A percentile compares a stretch with the other conserved stretches of the same genome.
phyloP scores from a whole-genome alignment of 2,888 invertebrate species.

The Hirtodrosophila alboralis region DNA sequence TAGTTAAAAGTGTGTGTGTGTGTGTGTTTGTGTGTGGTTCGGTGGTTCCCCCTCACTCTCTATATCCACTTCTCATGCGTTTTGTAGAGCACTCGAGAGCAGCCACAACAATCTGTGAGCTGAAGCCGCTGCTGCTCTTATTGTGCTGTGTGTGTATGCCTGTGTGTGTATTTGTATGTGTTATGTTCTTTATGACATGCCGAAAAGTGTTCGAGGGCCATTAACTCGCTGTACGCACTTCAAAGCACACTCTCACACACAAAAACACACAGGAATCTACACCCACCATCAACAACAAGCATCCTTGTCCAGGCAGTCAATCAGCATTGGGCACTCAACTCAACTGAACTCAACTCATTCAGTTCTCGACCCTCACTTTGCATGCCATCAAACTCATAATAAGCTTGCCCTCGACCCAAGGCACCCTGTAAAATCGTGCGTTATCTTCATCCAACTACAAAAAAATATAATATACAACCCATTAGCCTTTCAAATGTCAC shows the following conservation, averaged over 20 bases:
- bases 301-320: slow-evolving; percentile 53
- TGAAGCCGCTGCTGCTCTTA: slow-evolving; percentile 51
- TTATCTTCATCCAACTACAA: slow-evolving; percentile 37
- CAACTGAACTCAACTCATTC: slow-evolving; percentile 30
- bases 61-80: slow-evolving; percentile 34
- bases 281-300: slow-evolving; percentile 10
- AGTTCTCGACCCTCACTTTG: slow-evolving; percentile 44
- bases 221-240: slow-evolving; percentile 69
- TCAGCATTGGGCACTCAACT: slow-evolving; percentile 58
- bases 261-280: slow-evolving; percentile 22
- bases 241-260: slow-evolving; percentile 40
- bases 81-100: slow-evolving; percentile 53
- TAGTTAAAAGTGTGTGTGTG: slow-evolving; percentile 21
- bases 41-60: slow-evolving; percentile 16
- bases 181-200: slow-evolving; percentile 73
- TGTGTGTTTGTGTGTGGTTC: slow-evolving; percentile 5
- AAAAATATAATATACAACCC: slow-evolving; percentile 2
- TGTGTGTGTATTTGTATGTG: slow-evolving; percentile 28
- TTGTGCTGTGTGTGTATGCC: slow-evolving; percentile 33
- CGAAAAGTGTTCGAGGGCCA: slow-evolving; percentile 76
- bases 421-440: slow-evolving; percentile 26
- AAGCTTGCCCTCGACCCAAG: slow-evolving; percentile 36
- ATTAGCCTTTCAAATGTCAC: slow-evolving; percentile 36
- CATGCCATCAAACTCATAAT: slow-evolving; percentile 67
- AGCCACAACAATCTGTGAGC: slow-evolving; percentile 59